These are phyloP conservation scores for Capra hircus DNA, from an alignment of 2,113 vertebrate species.

Conservation along the genomic window DNA sequence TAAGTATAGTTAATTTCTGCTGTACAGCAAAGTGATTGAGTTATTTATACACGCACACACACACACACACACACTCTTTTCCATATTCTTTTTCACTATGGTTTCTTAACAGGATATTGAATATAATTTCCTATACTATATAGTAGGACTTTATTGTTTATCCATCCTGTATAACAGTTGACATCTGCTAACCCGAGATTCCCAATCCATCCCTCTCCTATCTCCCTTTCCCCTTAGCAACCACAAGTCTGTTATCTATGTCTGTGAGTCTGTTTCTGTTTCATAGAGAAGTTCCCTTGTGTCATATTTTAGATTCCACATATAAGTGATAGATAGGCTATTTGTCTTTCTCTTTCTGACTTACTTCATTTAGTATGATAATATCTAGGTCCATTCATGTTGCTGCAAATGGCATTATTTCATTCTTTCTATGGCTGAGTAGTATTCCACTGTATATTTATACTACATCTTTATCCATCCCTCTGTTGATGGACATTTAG, in stretches of 20 bases:
- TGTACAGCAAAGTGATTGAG: not conserved
- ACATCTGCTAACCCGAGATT: not conserved
- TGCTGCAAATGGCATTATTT: not conserved
- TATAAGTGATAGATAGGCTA: not conserved
- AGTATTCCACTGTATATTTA: not conserved
- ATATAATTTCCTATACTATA: not conserved
- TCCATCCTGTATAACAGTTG: not conserved
- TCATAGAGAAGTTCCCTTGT: not conserved
- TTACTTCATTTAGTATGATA: not conserved
- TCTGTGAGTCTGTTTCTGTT: not conserved
- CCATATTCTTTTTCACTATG: not conserved
- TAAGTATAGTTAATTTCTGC: not conserved
- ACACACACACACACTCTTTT: not conserved
- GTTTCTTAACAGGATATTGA: not conserved
- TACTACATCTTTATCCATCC: not conserved
- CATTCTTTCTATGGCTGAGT: not conserved
- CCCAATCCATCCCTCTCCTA: not conserved
- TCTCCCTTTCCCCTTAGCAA: not conserved
- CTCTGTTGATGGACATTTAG: not conserved
- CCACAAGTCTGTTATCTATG: not conserved
- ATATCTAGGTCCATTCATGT: not conserved
- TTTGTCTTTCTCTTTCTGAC: not conserved
- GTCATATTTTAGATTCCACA: not conserved
- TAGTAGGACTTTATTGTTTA: not conserved
- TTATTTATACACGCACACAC: not conserved